phyloP scores from a whole-genome alignment of 2,888 invertebrate species.

The Ceriagrion tenellum region DNA sequence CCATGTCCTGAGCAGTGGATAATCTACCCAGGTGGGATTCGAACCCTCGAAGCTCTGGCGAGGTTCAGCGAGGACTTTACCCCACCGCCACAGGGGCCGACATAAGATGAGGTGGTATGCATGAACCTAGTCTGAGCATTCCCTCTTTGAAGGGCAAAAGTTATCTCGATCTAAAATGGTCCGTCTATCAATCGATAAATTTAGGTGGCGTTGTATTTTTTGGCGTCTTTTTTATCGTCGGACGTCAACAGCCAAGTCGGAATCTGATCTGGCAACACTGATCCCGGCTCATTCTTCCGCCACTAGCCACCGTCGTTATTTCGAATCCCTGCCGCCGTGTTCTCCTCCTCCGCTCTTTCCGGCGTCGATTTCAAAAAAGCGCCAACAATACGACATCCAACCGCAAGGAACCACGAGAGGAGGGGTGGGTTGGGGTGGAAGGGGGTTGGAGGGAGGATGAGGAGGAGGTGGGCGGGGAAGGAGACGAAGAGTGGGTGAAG shows the following conservation, averaged over 20 bases:
- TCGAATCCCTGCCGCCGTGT: background rate
- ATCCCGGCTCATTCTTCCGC: slow-evolving; percentile 17
- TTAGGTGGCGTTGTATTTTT: no score
- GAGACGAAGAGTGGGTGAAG: background rate
- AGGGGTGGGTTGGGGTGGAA: background rate
- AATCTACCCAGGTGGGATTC: no score
- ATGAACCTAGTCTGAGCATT: no score
- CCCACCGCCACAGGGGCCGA: no score
- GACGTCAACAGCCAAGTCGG: background rate
- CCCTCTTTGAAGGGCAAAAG: no score
- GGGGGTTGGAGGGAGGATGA: background rate
- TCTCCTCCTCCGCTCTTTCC: slow-evolving; percentile 12
- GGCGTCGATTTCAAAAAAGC: slow-evolving; percentile 31
- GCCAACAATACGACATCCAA: background rate
- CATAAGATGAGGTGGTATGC: no score
- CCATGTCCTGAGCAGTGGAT: no score
- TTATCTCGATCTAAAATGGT: no score
- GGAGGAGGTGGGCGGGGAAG: no score
- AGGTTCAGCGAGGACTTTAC: no score
- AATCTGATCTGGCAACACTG: slow-evolving; percentile 13
- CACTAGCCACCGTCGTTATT: slow-evolving; percentile 53
- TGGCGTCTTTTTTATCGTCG: background rate
- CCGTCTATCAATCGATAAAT: no score
- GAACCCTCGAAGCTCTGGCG: no score
- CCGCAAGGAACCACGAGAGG: background rate